These are phyloP conservation scores for Nyctereutes procyonoides DNA, from an alignment of 2,113 vertebrate genomes.

Conservation along the genomic window DNA sequence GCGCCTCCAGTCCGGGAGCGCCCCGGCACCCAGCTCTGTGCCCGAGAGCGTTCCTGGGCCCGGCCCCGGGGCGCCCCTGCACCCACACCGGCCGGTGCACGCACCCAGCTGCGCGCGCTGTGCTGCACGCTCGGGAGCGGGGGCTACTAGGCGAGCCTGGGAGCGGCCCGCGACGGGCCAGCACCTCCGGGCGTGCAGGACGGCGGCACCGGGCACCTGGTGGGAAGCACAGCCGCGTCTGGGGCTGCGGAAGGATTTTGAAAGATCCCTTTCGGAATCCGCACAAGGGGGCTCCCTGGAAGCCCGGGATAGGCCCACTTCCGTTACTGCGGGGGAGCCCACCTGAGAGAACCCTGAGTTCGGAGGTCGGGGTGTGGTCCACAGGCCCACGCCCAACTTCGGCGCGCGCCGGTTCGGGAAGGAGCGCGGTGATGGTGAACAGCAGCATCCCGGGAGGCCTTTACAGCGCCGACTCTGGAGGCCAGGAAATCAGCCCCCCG, in stretches of 20 bases:
- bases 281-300: too few relatives aligned
- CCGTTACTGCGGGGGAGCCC: neutral
- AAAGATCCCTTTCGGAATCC: neutral
- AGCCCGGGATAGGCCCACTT: neutral
- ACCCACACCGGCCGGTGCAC: too few relatives aligned
- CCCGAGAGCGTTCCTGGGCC: neutral
- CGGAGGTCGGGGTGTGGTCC: neutral
- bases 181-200: neutral
- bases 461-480: neutral
- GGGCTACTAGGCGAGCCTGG: neutral
- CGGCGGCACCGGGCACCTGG: rapidly evolving
- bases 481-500: neutral
- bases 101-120: neutral
- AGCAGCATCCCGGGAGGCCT: rapidly evolving
- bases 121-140: neutral
- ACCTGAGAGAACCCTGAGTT: neutral
- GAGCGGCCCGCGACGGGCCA: neutral
- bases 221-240: neutral
- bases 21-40: neutral
- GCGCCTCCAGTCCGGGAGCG: too few relatives aligned
- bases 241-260: neutral
- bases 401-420: neutral
- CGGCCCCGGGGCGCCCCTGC: neutral
- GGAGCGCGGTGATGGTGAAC: neutral
- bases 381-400: neutral